Percentiles rank a stretch among this genome's conserved stretches.
These are phyloP conservation scores for Ischnus inquisitorius DNA, from an alignment of 2,888 invertebrate genomes.

Conservation along the genomic window DNA sequence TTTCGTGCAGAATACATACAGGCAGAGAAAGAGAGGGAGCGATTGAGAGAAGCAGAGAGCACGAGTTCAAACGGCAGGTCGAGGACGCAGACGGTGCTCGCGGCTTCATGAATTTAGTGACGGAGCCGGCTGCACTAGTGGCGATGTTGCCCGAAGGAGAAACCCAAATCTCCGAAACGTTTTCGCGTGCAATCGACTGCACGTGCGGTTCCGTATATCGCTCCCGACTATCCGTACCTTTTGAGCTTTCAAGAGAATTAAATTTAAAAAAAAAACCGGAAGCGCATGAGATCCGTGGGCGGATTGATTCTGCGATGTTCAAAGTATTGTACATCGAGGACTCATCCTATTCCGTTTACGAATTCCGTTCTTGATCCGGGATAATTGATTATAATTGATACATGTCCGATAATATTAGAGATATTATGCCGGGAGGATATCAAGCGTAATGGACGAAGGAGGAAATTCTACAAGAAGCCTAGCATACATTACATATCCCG, in stretches of 20 bases:
- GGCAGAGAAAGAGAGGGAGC: conserved; percentile 28
- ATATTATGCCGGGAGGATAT: background rate
- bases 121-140: conserved; percentile 56
- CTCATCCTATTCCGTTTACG: background rate
- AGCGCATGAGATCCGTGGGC: conserved; percentile 22
- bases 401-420: background rate
- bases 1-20: conserved; percentile 42
- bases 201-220: conserved; percentile 47
- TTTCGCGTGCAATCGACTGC: conserved; percentile 66
- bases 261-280: conserved; percentile 35
- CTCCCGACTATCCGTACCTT: conserved; percentile 13
- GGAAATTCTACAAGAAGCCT: conserved; percentile 31
- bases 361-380: conserved; percentile 29
- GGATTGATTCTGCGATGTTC: conserved; percentile 51
- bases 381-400: background rate
- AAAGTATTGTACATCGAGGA: background rate
- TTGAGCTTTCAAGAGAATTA: conserved; percentile 45
- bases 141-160: conserved; percentile 42
- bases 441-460: background rate
- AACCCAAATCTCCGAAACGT: conserved; percentile 64
- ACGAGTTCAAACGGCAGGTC: conserved; percentile 30
- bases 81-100: conserved; percentile 44
- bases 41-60: conserved; percentile 1
- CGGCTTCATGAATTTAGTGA: conserved; percentile 67
- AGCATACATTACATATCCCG: background rate